Base-by-base conservation (phyloP, 1,140 invertebrate genomes). In the Leptoteleia sp. region DNA sequence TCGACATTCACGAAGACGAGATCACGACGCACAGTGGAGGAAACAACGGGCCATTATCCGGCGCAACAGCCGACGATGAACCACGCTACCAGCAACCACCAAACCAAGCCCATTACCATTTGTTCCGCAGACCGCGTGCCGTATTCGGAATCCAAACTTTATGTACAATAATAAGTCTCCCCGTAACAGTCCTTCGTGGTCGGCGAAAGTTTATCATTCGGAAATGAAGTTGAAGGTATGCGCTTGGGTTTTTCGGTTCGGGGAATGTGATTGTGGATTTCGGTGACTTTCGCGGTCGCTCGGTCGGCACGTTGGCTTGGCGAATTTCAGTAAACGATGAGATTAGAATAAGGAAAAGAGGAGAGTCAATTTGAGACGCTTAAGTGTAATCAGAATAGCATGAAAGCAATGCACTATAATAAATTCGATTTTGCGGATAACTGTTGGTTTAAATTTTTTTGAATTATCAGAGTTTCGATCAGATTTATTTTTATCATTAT, bases 91-190 rank as follows among this genome's bases (percentile, higher is more conserved):
- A 61, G 22, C 73, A 42, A 76, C 54, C 71, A 57, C 64, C 47
- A 65, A 80, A 64, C 73, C 43, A 42, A 80, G 79, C 76, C 79
- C 67, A 82, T 82, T 82, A 81, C 79, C 77, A 82, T 81, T 80
- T 72, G 72, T 82, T 77, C 73, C 76, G 68, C 62, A 43, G 50
- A 68, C 68, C 67, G 71, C 76, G 76, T 68, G 72, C 76, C 68
- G 70, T 65, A 82, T 76, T 81, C 77, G 77, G 64, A 81, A 82
- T 83, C 71, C 76, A 64, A 77, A 77, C 79, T 82, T 81, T 77
- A 54, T 80, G 67, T 61, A 50, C 50, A 72, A 80, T 81, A 81
- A 83, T 77, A 81, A 78, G 70, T 52, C 61, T 33, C n/a, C 27
- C 47, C 22, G 38, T 57, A 62, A 38, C 52, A 50, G 38, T 57